Conservation (phyloP, 2,888 invertebrate genomes). For the Acanthosepion lycidas region DNA sequence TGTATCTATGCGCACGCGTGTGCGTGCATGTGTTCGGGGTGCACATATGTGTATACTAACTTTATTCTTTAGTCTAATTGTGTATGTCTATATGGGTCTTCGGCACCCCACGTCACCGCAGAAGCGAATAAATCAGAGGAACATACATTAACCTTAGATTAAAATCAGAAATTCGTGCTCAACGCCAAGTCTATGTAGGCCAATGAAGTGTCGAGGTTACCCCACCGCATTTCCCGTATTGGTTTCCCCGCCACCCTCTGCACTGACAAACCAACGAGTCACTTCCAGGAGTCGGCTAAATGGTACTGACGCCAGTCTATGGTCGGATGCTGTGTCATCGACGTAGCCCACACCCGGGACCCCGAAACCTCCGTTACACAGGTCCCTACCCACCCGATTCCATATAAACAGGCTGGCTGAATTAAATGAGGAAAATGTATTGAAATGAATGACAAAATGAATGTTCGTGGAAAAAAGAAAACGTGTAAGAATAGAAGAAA, state of each 20-base stretch:
- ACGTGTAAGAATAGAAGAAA: not conserved
- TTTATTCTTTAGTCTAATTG: not conserved
- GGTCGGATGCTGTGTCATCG: conserved; percentile 13
- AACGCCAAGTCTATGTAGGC: not conserved
- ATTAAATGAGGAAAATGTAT: not conserved
- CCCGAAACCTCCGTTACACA: not conserved
- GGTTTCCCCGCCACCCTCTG: not conserved
- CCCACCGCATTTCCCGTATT: not conserved
- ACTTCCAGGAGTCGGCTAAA: conserved; percentile 33
- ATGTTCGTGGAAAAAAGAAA: not conserved
- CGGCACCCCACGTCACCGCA: not conserved
- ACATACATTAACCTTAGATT: not conserved
- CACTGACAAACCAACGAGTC: not conserved
- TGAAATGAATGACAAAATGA: not conserved
- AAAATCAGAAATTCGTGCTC: conserved; percentile 9
- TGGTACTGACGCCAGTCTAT: conserved; percentile 33
- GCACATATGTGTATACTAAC: no score
- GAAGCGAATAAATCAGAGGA: conserved; percentile 17
- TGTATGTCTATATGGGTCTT: not conserved
- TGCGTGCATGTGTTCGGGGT: no score
- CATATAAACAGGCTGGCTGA: not conserved
- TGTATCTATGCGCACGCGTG: no score
- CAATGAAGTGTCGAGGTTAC: not conserved
- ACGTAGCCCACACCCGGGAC: not conserved
- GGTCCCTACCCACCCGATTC: not conserved